Percentiles rank a stretch among this genome's conserved stretches.
Evolutionary conservation across 2,113 vertebrate genomes (phyloP).

Genomic region (Sinosuthora webbiana): DNA sequence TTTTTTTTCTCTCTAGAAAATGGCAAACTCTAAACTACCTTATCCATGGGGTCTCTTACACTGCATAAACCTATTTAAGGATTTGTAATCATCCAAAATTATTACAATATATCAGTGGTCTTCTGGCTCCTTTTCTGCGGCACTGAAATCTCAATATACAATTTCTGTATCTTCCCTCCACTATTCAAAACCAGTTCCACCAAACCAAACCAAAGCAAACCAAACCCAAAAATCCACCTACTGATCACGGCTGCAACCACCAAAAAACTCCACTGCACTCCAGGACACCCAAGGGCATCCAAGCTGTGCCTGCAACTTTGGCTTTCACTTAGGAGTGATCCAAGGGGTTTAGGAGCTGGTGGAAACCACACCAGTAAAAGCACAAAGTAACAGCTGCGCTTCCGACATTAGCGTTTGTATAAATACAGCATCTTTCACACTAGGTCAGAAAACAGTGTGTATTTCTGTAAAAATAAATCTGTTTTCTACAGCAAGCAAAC

Average conservation of each 20-base stretch:
- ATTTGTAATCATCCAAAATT: neutral
- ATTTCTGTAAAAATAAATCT: constrained; percentile 2
- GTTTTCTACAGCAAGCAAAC: neutral
- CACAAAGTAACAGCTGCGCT: neutral
- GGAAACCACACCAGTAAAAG: neutral
- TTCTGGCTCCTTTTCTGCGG: neutral
- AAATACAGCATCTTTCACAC: constrained; percentile 3
- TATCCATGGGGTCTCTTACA: neutral
- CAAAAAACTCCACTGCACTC: neutral
- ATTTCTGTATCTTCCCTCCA: neutral
- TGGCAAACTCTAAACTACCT: neutral
- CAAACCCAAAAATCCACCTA: neutral
- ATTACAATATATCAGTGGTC: accelerated
- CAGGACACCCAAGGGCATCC: neutral
- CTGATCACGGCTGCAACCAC: neutral
- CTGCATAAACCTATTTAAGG: neutral
- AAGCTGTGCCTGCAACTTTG: neutral
- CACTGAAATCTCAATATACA: neutral
- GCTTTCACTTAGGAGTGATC: neutral
- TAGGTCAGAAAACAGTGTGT: constrained; percentile 1
- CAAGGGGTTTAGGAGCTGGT: neutral
- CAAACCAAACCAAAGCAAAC: neutral
- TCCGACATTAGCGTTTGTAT: neutral
- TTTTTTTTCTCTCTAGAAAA: neutral
- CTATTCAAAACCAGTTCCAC: neutral